Percentiles rank a stretch among this genome's conserved stretches.
Evolutionary conservation across 2,113 vertebrate species (phyloP).

Genomic region (Fulica atra): DNA sequence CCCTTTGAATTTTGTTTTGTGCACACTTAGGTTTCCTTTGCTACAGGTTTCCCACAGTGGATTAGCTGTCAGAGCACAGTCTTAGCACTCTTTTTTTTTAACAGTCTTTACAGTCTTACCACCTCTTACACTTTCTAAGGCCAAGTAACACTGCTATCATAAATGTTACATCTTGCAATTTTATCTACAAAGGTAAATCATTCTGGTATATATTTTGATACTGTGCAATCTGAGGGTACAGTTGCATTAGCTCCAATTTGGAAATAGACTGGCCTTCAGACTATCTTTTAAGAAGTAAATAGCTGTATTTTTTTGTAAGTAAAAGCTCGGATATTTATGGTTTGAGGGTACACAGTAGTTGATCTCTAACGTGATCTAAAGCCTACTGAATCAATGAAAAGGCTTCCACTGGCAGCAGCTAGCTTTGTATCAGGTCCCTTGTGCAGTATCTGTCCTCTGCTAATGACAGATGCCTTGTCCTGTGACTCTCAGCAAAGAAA

Average conservation of each 20-base stretch:
- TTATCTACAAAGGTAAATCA: background rate
- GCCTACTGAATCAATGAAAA: background rate
- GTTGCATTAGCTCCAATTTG: background rate
- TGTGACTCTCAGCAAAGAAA: background rate
- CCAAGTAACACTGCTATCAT: background rate
- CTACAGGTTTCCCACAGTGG: background rate
- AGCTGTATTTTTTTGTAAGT: background rate
- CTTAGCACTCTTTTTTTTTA: background rate
- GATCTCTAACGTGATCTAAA: slow-evolving; percentile 3
- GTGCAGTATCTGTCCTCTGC: background rate
- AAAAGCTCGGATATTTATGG: background rate
- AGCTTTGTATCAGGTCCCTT: background rate
- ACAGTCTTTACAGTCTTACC: background rate
- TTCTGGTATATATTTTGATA: background rate
- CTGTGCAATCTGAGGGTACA: background rate
- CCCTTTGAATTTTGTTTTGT: background rate
- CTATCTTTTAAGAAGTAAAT: background rate
- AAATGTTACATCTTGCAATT: background rate
- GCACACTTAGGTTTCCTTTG: background rate
- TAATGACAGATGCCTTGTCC: background rate
- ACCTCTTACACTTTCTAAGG: background rate
- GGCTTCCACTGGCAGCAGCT: background rate
- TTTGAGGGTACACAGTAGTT: background rate
- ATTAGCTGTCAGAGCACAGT: background rate
- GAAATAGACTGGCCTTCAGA: background rate